Evolutionary conservation across 2,888 invertebrate genomes (phyloP), one percentile per base, ranked within the genome.

Genomic region (Trachelus troglodyta): DNA sequence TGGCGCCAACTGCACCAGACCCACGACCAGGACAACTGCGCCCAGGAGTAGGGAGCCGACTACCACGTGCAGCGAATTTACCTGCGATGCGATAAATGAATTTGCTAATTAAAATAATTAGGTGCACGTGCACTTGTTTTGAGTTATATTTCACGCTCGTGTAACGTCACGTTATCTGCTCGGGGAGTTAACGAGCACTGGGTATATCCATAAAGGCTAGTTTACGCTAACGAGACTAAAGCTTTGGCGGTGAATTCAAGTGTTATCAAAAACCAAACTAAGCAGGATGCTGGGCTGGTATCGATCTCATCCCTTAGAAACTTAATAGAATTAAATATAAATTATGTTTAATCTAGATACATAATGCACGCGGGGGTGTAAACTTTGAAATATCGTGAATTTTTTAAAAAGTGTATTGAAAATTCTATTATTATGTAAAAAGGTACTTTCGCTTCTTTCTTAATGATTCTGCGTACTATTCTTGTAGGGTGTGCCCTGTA

Each of bases 1-100:
- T 1, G 96, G 96, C 15, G 95, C 95, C 84, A 96, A 92, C 91
- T 96, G 96, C 81, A 96, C 96, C 89, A 96, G 92, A 35, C 96
- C 96, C 84, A 96, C 96, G 81, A 96, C 95, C 87, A 96, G 92
- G 81, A 95, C 94, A 85, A 96, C 95, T 82, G 95, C 95, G 77
- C 96, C 96, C 79, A 96, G 92, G 75, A 96, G 93, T 80, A 96
- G 92, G 23, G 95, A 95, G 31, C 96, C 95, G 81, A 96, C 96
- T 81, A 96, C 94, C 79, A 95, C 94, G 91, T 96, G 95, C 11
- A 96, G 93, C 31, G 95, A 94, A 77, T 95, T 95, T 73, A 95
- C 94, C 95, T 95, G 92, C 71, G 71, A 23, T 23, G 1, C 23
- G 23, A 23, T 23, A 56, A 15, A 15, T 23, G 23, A 6, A 56